phyloP scores from a whole-genome alignment of 2,888 invertebrate genomes.

The Ethmia dodecea region DNA sequence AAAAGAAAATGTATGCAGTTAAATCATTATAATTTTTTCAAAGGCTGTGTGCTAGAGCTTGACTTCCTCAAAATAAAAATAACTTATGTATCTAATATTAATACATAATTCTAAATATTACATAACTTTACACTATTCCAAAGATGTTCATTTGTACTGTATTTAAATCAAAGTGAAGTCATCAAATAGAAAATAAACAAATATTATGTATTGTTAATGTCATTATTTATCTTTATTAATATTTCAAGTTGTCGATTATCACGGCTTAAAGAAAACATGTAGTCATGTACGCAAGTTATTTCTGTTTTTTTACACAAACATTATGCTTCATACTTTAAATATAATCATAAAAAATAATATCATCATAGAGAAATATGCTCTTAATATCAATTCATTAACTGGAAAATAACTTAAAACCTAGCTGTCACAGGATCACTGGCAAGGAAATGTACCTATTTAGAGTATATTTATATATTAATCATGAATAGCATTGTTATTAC shows the following conservation, averaged over 20 bases:
- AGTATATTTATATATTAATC: background rate
- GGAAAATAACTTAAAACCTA: slow-evolving; percentile 20
- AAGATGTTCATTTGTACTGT: slow-evolving; percentile 3
- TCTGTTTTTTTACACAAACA: slow-evolving; percentile 18
- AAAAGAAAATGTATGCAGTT: no score
- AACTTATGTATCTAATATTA: no score
- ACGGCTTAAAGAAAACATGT: slow-evolving; percentile 8
- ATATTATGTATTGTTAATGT: slow-evolving; percentile 3
- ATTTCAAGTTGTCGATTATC: background rate
- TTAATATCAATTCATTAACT: slow-evolving; percentile 2
- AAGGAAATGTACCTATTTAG: slow-evolving; percentile 28
- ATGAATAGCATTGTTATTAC: no score
- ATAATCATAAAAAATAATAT: no score
- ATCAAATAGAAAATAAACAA: slow-evolving; percentile 3
- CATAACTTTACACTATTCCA: background rate
- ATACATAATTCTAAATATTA: background rate
- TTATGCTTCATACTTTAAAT: slow-evolving; percentile 17
- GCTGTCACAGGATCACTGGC: slow-evolving; percentile 45
- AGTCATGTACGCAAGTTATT: slow-evolving; percentile 11
- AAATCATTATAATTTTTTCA: no score
- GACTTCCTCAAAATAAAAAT: no score
- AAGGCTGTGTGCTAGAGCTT: no score
- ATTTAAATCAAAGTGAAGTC: background rate
- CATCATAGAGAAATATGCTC: background rate
- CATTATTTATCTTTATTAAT: background rate